These are phyloP conservation scores for Tragulus kanchil DNA, from an alignment of 2,113 vertebrate genomes.

Conservation along the genomic window DNA sequence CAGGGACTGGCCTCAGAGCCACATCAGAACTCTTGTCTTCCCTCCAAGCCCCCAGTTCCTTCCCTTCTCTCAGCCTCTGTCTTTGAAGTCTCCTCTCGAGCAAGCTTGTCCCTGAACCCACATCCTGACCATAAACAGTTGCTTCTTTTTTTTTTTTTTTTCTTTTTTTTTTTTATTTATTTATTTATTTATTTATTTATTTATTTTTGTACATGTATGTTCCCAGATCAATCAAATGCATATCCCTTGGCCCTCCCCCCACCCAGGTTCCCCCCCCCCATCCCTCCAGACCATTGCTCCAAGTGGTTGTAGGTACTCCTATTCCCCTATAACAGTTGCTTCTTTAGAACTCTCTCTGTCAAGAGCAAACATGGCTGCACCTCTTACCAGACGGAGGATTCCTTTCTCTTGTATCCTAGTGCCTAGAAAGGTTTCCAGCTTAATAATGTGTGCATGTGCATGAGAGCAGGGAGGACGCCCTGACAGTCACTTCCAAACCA, in stretches of 20 bases:
- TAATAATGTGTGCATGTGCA: background rate
- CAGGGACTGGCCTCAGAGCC: background rate
- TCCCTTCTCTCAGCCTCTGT: background rate
- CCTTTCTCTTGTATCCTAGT: background rate
- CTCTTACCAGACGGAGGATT: background rate
- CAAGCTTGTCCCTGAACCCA: background rate
- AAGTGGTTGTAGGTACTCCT: no score
- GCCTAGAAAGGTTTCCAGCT: background rate
- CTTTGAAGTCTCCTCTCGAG: background rate
- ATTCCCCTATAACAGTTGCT: rapidly evolving
- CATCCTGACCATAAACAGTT: background rate
- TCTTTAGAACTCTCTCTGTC: background rate
- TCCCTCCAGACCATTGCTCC: no score
- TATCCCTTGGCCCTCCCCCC: no score
- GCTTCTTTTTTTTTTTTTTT: no score
- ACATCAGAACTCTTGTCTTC: rapidly evolving
- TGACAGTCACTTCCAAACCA: background rate
- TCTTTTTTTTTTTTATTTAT: no score
- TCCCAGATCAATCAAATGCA: no score
- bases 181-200: no score
- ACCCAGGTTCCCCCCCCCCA: no score
- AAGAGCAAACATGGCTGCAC: background rate
- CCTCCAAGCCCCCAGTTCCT: rapidly evolving
- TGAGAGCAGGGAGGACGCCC: background rate
- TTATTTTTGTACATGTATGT: no score